Evolutionary conservation across 2,113 vertebrate species (phyloP), one percentile per base, ranked within the genome.

Genomic region (Telmatochromis brichardi): DNA sequence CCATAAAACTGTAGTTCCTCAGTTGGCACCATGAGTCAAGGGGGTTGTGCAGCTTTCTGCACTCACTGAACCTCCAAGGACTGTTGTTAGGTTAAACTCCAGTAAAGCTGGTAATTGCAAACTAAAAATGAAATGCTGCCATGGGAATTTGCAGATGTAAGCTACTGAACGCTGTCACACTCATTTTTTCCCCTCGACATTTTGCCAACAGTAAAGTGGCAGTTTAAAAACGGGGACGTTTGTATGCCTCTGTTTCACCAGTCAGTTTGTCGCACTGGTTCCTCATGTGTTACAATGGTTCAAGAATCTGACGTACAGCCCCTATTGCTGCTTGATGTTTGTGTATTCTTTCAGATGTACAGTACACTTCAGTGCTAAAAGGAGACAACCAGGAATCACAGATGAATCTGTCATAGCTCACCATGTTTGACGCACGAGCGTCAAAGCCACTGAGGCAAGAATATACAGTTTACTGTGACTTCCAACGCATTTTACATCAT

Each of bases 21-120:
- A 47, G 80, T 85, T 85, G 76, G 81, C 54, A 87, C 65, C 80
- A 82, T 60, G 81, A 89, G 35, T 23, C 47, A 13, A 89, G 79
- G 60, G 60, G 73, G 4, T 47, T 78, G 83, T 31, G 55, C 76
- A 54, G 86, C 82, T 86, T 83, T 86, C 76, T 84, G 53, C 13
- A 57, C 89, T 58, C 51, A 83, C 91, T 92, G 80, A 51, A 79
- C 68, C 57, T 58, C 42, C 47, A 65, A 63, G 73, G 60, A 53
- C 85, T 76, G 86, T 57, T 84, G 89, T 92, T 92, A 88, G 89
- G 87, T 88, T 83, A 85, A 93, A 91, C 87, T 89, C 85, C 68
- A 80, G 87, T 73, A 85, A 79, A 93, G 90, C 92, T 91, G 86
- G 86, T 89, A 92, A 96, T 92, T 92, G 88, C 81, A 90, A 87